These are phyloP conservation scores for Lordiphosa andalusiaca DNA, from an alignment of 2,888 invertebrate genomes.

Conservation along the genomic window DNA sequence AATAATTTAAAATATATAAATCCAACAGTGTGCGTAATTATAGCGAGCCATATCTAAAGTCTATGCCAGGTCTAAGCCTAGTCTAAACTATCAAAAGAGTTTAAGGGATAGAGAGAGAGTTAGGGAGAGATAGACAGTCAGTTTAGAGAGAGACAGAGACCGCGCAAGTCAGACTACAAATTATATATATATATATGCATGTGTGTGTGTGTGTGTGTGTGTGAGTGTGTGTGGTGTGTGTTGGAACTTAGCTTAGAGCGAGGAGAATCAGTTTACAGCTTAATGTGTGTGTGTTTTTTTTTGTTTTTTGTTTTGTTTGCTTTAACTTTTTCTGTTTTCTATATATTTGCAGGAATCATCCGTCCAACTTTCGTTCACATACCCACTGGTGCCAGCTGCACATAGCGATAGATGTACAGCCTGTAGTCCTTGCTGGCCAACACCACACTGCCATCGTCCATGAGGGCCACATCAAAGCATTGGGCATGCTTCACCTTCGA, in stretches of 20 bases:
- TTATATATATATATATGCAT: slow-evolving; percentile 7
- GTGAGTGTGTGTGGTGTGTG: slow-evolving; percentile 5
- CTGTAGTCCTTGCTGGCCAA: slow-evolving; percentile 99
- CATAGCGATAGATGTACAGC: slow-evolving; percentile 99
- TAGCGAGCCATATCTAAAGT: slow-evolving; percentile 15
- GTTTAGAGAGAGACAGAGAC: slow-evolving; percentile 23
- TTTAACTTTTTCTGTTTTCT: slow-evolving; percentile 14
- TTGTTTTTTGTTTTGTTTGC: slow-evolving; percentile 23
- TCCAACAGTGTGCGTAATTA: slow-evolving; percentile 33
- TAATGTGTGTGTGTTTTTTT: slow-evolving; percentile 13
- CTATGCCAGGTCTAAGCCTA: slow-evolving; percentile 4
- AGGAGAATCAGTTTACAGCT: slow-evolving; percentile 17
- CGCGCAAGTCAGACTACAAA: slow-evolving; percentile 44
- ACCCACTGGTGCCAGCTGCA: slow-evolving; percentile 92
- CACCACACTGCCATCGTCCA: slow-evolving; percentile 99
- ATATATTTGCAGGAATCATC: slow-evolving; percentile 7
- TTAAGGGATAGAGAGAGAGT: slow-evolving; percentile 28
- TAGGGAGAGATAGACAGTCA: slow-evolving; percentile 20
- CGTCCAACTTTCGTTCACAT: slow-evolving; percentile 66
- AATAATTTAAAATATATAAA: slow-evolving; percentile 74
- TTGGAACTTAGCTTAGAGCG: slow-evolving; percentile 39
- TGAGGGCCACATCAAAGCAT: slow-evolving; percentile 99
- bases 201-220: slow-evolving; percentile 3
- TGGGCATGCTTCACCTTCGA: slow-evolving; percentile 99
- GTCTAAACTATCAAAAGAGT: slow-evolving; percentile 34